Evolutionary conservation across 2,888 invertebrate species (phyloP), one percentile per base, ranked within the genome.

Genomic region (Amitus sp.): DNA sequence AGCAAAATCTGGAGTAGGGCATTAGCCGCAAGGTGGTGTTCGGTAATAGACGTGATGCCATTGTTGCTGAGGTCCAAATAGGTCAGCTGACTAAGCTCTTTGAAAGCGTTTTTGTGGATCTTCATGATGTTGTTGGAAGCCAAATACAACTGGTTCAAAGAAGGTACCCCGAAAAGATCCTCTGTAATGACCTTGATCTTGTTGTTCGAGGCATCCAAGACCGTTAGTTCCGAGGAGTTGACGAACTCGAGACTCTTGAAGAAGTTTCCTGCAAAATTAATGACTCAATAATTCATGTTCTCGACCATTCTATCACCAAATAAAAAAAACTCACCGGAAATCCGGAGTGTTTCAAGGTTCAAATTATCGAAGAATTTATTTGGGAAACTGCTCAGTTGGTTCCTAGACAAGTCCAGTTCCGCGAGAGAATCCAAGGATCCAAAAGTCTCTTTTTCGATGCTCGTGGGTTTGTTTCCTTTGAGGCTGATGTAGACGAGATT

Each of bases 61-160:
- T 94, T 93, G 70, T 88, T 86, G 2, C 92, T 91, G 61, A 93
- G 84, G 78, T 93, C 91, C 62, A 93, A 85, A 73, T 89, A 86
- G 66, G 88, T 87, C 34, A 93, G 84, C 65, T 88, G 87, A 52
- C 86, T 85, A 57, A 93, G 85, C 61, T 86, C 84, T 37, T 86
- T 83, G 82, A 93, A 90, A 4, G 91, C 88, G 73, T 89, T 88
- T 13, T 87, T 86, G 72, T 90, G 87, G 56, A 93, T 88, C 73
- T 86, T 87, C 57, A 84, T 85, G 59, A 93, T 87, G 55, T 86
- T 86, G 77, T 93, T 93, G 43, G 89, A 87, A 71, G 87, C 89
- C 5, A 93, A 82, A 68, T 88, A 87, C 23, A 93, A 84, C 72
- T 89, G 87, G 23, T 88, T 88, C 60, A 92, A 82, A 50, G 85